A percentile compares a stretch with the other conserved stretches of the same genome.
phyloP scores from a whole-genome alignment of 2,888 invertebrate species.

The Idaea aversata region DNA sequence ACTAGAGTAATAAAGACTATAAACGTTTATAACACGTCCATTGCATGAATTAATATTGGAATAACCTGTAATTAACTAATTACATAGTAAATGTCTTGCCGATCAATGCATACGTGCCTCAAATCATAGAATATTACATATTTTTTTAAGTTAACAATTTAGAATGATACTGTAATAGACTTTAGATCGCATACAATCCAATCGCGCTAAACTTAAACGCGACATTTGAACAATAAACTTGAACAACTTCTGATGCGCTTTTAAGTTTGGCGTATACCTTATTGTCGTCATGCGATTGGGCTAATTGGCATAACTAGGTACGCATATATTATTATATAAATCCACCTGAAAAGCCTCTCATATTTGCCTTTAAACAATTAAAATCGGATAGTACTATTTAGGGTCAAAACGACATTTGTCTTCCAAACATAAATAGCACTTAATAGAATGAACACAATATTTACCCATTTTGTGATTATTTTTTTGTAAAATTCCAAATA shows the following conservation, averaged over 20 bases:
- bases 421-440: slow-evolving; percentile 35
- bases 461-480: background rate
- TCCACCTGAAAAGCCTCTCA: background rate
- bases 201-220: background rate
- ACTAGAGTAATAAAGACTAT: slow-evolving; percentile 54
- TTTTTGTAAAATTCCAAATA: background rate
- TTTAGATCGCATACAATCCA: slow-evolving; percentile 27
- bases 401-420: slow-evolving; percentile 34
- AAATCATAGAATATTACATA: slow-evolving; percentile 59
- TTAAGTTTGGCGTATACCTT: background rate
- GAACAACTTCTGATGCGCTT: no score
- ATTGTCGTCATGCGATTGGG: background rate
- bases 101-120: slow-evolving; percentile 69
- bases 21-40: slow-evolving; percentile 65
- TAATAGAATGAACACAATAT: background rate
- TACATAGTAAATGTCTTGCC: slow-evolving; percentile 47
- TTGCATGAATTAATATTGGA: slow-evolving; percentile 51
- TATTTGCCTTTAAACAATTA: background rate
- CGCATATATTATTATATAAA: background rate
- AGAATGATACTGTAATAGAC: slow-evolving; percentile 42
- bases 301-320: background rate
- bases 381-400: background rate
- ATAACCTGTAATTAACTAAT: slow-evolving; percentile 56
- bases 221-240: background rate
- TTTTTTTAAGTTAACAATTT: slow-evolving; percentile 58